A percentile compares a stretch with the other conserved stretches of the same genome.
phyloP scores from a whole-genome alignment of 2,113 vertebrate species.

The Oplegnathus fasciatus region DNA sequence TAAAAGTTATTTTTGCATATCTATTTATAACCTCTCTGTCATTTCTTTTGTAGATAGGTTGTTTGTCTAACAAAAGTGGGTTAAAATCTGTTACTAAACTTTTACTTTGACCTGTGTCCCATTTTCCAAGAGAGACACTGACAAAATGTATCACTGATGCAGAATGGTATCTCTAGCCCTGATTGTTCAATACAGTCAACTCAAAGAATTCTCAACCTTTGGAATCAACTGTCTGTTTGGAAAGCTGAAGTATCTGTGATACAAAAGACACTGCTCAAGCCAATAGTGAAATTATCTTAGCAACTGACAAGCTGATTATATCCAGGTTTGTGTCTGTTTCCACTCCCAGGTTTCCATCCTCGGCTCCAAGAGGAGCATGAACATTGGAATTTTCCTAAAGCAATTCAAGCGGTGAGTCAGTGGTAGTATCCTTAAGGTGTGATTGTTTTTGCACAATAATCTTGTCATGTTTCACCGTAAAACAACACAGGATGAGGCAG shows the following conservation, averaged over 20 bases:
- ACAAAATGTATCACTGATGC: constrained; percentile 11
- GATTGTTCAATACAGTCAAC: constrained; percentile 58
- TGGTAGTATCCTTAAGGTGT: constrained; percentile 23
- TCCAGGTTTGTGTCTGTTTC: constrained; percentile 21
- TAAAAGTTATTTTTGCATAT: background rate
- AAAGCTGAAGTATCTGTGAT: constrained; percentile 22
- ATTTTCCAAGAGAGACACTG: constrained; percentile 3
- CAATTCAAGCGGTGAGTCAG: constrained; percentile 88
- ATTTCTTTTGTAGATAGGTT: background rate
- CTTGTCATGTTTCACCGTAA: background rate
- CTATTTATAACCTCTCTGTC: background rate
- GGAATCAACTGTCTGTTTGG: constrained; percentile 47
- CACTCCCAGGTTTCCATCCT: constrained; percentile 83
- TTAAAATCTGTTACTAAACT: constrained; percentile 4
- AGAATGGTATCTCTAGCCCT: constrained; percentile 41
- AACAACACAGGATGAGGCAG: constrained; percentile 27
- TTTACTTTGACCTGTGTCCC: constrained; percentile 40
- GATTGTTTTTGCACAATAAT: constrained; percentile 32
- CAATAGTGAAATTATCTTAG: constrained; percentile 37
- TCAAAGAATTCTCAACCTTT: constrained; percentile 63
- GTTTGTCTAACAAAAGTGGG: background rate
- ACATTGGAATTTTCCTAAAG: constrained; percentile 89
- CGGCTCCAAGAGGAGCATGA: constrained; percentile 87
- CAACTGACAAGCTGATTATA: constrained; percentile 41
- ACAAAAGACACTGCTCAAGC: constrained; percentile 18